Base-by-base conservation (phyloP, 2,113 vertebrate species). In the Podilymbus podiceps region DNA sequence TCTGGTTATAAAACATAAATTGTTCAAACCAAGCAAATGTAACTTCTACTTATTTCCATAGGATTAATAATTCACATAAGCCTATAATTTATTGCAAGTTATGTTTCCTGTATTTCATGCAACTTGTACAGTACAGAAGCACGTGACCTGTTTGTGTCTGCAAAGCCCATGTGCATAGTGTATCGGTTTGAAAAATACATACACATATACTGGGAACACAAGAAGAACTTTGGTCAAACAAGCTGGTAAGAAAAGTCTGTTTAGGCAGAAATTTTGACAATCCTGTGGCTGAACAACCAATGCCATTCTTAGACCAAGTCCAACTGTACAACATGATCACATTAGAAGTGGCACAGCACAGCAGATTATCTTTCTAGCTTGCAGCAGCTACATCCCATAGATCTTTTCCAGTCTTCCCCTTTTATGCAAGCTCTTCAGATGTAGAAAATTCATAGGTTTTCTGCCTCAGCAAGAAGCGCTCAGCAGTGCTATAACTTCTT, bases 291-390 rank as follows among this genome's bases (percentile, higher is more conserved):
- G 52, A 84, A 69, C 50, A 90, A n/a, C 17, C 12, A 73, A 30
- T 0, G 2, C 8, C 49, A 21, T 58, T 82, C 23, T 83, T 44
- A 66, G 67, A 35, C 35, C 40, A 84, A 67, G n/a, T 53, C 55
- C 59, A 53, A 3, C 20, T 14, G 31, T 40, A 24, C 27, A 49
- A 15, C 16, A n/a, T 12, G 40, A 47, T n/a, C n/a, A 24, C 23
- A 21, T 8, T 6, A n/a, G 44, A 81, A 69, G 50, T 13, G 20
- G 50, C 40, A 79, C n/a, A 52, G 21, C 30, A 49, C 55, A 66
- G 42, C 5, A 4, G 2, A 9, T 56, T 77, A 30, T 8, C 67
- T 35, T 58, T 91, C 69, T 44, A 74, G n/a, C 0, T 0, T 73
- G n/a, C 42, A 53, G 73, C 60, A 89, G 46, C 24, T 78, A n/a